phyloP scores from a whole-genome alignment of 1,140 invertebrate species.

The Pentalonia nigronervosa region DNA sequence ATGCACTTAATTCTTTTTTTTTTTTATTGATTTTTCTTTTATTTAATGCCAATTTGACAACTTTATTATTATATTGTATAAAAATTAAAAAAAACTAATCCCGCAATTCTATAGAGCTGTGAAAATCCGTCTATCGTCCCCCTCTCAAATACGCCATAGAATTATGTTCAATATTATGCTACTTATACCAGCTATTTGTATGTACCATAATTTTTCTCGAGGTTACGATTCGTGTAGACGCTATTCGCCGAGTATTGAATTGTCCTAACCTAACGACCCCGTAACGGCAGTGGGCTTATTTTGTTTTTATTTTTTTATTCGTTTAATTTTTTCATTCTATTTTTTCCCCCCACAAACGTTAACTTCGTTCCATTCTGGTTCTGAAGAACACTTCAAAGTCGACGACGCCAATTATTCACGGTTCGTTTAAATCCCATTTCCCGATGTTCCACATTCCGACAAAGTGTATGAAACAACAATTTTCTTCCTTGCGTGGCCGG shows the following conservation, averaged over 20 bases:
- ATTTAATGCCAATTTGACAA: not conserved
- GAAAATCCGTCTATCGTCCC: too few species aligned
- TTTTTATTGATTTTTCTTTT: not conserved
- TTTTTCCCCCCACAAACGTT: not conserved
- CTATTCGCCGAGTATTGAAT: not conserved
- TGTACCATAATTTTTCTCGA: not conserved
- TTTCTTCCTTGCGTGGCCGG: not conserved
- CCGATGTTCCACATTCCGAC: not conserved
- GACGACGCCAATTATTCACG: slow-evolving; percentile 11
- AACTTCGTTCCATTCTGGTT: slow-evolving; percentile 39
- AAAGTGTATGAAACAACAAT: not conserved
- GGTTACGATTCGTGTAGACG: not conserved
- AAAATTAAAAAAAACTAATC: not conserved
- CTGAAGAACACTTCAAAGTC: slow-evolving; percentile 15
- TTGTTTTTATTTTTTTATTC: not conserved
- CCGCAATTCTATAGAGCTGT: not conserved
- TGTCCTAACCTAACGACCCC: not conserved
- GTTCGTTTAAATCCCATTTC: slow-evolving; percentile 36
- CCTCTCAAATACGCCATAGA: too few species aligned
- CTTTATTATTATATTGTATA: not conserved
- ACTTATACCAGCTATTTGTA: not conserved
- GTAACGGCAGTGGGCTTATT: not conserved
- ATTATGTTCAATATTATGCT: not conserved
- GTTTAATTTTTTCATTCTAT: not conserved
- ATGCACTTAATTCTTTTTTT: not conserved